Evolutionary conservation across 2,888 invertebrate species (phyloP), one percentile per base, ranked within the genome.

Genomic region (Stenodema calcarata): DNA sequence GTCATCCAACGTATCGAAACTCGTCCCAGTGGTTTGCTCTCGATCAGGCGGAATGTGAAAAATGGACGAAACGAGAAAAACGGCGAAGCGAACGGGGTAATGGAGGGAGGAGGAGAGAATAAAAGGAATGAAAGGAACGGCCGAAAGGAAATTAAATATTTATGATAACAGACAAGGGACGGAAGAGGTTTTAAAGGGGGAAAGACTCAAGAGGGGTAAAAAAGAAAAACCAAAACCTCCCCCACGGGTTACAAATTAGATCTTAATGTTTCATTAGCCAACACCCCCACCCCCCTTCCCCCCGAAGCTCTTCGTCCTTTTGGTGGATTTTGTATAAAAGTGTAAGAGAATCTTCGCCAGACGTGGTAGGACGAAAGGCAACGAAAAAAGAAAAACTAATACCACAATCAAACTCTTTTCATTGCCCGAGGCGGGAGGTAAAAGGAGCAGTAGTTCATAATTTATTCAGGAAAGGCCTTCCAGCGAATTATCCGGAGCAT

Each of bases 231-330:
- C 50, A 50, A 16, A 4, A 18, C 14, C 16, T 50, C 23, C n/a
- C 62, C 62, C 9, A 23, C 9, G 23, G 81, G 69, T 30, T 78
- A 76, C 86, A 87, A 87, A 87, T 87, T 87, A 86, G 87, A 87
- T 87, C 87, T 87, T 87, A 87, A 86, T 87, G 87, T 87, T 87
- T 87, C 87, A 87, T 87, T 87, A 87, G 87, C 80, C 78, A 9
- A 41, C 14, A 23, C 42, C 42, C 78, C 28, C 42, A 6, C 16
- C 18, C 27, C 27, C 12, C 69, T n/a, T 11, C n/a, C 69, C 69
- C 69, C 23, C 69, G 9, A 69, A 69, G 44, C 3, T 16, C 16
- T 44, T 16, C 14, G 16, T 14, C 14, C 50, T 50, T 16, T 4
- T 62, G 23, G 62, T 23, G 54, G 54, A 23, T 62, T 62, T 62